Base-by-base conservation (phyloP, 2,113 vertebrate genomes). In the Brachyhypopomus occidentalis region DNA sequence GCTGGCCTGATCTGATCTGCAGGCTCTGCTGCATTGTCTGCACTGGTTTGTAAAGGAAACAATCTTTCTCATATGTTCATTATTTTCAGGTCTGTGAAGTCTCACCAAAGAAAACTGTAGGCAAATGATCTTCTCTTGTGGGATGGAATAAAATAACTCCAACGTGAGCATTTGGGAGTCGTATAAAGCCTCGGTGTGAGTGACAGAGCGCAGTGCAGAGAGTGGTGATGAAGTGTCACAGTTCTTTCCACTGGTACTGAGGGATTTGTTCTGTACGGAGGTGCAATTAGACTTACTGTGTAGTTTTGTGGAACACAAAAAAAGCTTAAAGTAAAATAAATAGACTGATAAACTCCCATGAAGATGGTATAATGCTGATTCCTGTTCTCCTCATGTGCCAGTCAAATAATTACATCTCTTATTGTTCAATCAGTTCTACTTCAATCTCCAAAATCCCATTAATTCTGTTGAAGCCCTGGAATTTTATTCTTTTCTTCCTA, bases 101-200 rank as follows among this genome's bases (percentile, higher is more conserved):
- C 72, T 72, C 45, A 81, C 78, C 75, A 20, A 72, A 52, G 77
- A 82, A 67, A 22, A 81, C n/a, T 27, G 14, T 74, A 78, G 73
- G 76, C 67, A 81, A 69, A 71, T 72, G 41, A 20, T 1, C 22
- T 30, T 64, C 67, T 81, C 58, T 30, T 30, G 36, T 66, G 60
- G 62, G 69, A 64, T 78, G 74, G 59, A 83, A 73, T 72, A 75
- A 83, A 83, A 79, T 83, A 67, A 83, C 75, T 62, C 77, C 75
- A 75, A 75, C 62, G 25, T 52, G 55, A 52, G 41, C 60, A 70
- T 75, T 78, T 41, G 36, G 81, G 69, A 83, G 70, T 22, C 36
- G 38, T 58, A 71, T 63, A 34, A 69, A 66, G 16, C 55, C 41
- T 23, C 11, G 12, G 38, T 63, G 6, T 72, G 67, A 81, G 48